phyloP scores from a whole-genome alignment of 2,797 vertebrate genomes.

The Cossypha niveicapilla region DNA sequence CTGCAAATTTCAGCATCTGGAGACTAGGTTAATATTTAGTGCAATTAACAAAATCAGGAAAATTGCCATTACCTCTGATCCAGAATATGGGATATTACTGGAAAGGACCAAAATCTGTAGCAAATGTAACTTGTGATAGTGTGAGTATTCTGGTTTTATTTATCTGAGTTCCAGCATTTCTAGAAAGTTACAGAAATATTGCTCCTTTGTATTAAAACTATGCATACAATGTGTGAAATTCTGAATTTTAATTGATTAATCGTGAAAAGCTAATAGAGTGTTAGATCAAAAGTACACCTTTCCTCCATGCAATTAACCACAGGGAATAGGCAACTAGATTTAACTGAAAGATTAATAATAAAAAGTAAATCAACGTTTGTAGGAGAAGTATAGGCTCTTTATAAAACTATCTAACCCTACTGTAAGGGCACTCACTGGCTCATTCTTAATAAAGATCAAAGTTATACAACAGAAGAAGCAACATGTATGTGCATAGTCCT shows the following conservation, averaged over 20 bases:
- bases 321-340: not conserved
- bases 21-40: not conserved
- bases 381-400: not conserved
- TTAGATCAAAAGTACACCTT: not conserved
- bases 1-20: not conserved
- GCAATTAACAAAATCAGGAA: conserved; percentile 22
- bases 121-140: conserved; percentile 1
- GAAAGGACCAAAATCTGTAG: not conserved
- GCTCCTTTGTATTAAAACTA: not conserved
- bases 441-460: not conserved
- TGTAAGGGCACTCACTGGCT: not conserved
- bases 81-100: not conserved
- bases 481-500: accelerated
- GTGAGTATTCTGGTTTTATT: not conserved
- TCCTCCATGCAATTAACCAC: not conserved
- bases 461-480: not conserved
- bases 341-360: not conserved
- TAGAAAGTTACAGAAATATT: not conserved
- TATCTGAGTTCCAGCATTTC: not conserved
- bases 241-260: not conserved
- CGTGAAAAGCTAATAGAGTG: not conserved
- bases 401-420: not conserved
- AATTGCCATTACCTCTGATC: not conserved
- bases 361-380: not conserved
- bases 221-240: not conserved